phyloP scores from a whole-genome alignment of 1,140 invertebrate species.

The Yoshiicerus persimilis region DNA sequence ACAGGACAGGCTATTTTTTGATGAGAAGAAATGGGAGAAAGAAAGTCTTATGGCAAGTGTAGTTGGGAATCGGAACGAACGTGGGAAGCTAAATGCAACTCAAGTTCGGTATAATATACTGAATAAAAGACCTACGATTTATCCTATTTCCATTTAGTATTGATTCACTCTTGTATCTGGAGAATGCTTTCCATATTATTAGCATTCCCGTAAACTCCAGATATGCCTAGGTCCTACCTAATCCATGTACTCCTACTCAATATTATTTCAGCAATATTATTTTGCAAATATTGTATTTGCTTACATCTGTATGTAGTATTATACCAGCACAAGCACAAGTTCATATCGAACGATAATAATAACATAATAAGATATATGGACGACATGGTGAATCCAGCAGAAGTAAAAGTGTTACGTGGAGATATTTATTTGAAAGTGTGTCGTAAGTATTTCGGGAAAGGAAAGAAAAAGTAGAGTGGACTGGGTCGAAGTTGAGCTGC shows the following conservation, averaged over 20 bases:
- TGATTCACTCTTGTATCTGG: not conserved
- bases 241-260: too few species aligned
- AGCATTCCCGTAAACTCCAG: too few species aligned
- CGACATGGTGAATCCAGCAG: not conserved
- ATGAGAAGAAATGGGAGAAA: not conserved
- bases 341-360: too few species aligned
- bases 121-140: not conserved
- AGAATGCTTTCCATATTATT: not conserved
- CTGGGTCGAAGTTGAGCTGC: too few species aligned
- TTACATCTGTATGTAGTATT: too few species aligned
- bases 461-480: not conserved
- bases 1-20: not conserved
- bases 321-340: too few species aligned
- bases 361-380: too few species aligned
- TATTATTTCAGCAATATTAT: too few species aligned
- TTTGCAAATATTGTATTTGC: too few species aligned
- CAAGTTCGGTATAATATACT: too few species aligned
- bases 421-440: not conserved
- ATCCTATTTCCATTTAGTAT: not conserved
- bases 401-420: not conserved
- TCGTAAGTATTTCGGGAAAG: not conserved
- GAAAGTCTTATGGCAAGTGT: not conserved
- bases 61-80: not conserved
- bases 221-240: too few species aligned
- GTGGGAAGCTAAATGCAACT: not conserved